Evolutionary conservation across 2,888 invertebrate species (phyloP).

Genomic region (Clanis bilineata): DNA sequence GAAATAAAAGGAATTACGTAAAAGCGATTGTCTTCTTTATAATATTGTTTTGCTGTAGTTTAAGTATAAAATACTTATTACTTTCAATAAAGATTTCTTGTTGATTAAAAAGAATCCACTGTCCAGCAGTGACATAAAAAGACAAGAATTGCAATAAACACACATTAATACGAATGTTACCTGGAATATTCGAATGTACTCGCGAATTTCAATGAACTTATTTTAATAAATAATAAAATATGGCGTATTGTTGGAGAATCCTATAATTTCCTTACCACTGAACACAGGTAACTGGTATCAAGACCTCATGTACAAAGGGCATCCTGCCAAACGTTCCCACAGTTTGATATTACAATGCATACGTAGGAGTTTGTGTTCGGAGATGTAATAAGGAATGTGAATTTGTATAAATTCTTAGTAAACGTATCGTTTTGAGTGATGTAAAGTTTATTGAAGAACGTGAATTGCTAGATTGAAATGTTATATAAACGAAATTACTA

Average conservation of each 20-base stretch:
- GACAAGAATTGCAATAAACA: too few species aligned
- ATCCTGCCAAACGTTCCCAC: constrained; percentile 5
- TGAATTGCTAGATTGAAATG: background rate
- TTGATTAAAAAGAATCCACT: too few species aligned
- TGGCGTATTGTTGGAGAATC: background rate
- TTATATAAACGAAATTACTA: too few species aligned
- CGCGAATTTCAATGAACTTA: too few species aligned
- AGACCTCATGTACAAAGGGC: background rate
- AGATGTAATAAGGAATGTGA: background rate
- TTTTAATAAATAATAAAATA: too few species aligned
- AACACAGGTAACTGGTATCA: background rate
- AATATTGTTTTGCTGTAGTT: too few species aligned
- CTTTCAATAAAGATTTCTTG: too few species aligned
- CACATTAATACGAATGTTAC: too few species aligned
- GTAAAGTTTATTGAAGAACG: background rate
- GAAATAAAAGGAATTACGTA: background rate
- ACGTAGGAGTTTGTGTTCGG: background rate
- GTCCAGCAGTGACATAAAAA: too few species aligned
- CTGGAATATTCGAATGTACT: too few species aligned
- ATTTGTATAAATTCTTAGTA: background rate
- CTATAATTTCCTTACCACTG: background rate
- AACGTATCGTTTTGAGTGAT: background rate
- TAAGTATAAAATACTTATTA: too few species aligned
- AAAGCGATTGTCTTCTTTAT: too few species aligned
- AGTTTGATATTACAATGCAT: background rate